Percentiles rank a stretch among this genome's conserved stretches.
These are phyloP conservation scores for Gnatocerus cornutus DNA, from an alignment of 2,888 invertebrate species.

Conservation along the genomic window DNA sequence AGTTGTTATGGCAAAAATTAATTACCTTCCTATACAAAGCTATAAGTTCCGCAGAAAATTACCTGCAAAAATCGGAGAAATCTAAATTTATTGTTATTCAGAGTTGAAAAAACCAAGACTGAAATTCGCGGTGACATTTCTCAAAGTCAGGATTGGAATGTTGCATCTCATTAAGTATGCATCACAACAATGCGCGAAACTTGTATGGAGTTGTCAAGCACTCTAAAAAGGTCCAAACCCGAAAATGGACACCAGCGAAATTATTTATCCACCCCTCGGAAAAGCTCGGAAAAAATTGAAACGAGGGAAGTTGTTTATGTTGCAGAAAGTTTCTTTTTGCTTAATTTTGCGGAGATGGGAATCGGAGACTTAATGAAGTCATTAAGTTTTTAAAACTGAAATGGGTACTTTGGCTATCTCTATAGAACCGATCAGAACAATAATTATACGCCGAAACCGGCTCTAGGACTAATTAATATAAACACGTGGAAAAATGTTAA, in stretches of 20 bases:
- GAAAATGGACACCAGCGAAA: not conserved
- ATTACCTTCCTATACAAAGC: constrained; percentile 22
- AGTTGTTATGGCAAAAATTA: constrained; percentile 31
- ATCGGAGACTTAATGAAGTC: constrained; percentile 27
- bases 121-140: constrained; percentile 48
- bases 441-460: constrained; percentile 26
- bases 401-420: constrained; percentile 1
- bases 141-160: constrained; percentile 54
- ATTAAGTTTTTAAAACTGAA: constrained; percentile 23
- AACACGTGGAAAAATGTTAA: constrained; percentile 3
- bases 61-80: not conserved
- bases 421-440: constrained; percentile 9
- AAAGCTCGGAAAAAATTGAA: not conserved
- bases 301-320: not conserved
- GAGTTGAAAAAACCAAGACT: constrained; percentile 25
- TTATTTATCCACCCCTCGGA: not conserved
- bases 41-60: constrained; percentile 14
- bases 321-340: not conserved
- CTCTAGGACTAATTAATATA: constrained; percentile 18
- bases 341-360: not conserved
- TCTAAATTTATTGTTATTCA: constrained; percentile 19
- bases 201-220: constrained; percentile 46
- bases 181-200: constrained; percentile 53
- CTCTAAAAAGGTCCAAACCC: constrained; percentile 35
- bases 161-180: constrained; percentile 57